These are phyloP conservation scores for Melanocharis versteri DNA, from an alignment of 2,113 vertebrate genomes.

Conservation along the genomic window DNA sequence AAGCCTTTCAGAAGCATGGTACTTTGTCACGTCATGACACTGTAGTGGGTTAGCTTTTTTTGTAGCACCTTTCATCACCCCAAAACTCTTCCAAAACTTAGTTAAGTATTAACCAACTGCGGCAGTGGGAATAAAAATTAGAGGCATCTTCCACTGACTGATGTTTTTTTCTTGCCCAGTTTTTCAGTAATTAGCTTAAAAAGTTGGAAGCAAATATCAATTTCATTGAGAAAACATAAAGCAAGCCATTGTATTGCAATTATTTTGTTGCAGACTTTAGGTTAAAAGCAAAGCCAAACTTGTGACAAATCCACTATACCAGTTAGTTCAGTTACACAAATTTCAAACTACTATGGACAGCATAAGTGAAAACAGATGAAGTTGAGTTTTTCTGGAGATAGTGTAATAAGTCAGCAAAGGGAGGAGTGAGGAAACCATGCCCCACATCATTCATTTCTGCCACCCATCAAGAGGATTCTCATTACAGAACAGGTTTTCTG, in stretches of 20 bases:
- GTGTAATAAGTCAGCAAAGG: background rate
- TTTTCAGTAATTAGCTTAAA: background rate
- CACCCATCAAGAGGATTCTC: background rate
- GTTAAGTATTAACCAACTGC: constrained; percentile 17
- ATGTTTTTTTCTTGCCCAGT: fast-evolving
- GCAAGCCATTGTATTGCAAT: background rate
- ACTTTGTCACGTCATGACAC: background rate
- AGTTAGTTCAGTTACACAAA: background rate
- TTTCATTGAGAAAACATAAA: background rate
- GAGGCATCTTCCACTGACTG: background rate
- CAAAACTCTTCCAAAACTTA: background rate
- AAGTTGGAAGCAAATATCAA: background rate
- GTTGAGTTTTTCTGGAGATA: background rate
- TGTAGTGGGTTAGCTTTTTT: background rate
- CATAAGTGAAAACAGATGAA: background rate
- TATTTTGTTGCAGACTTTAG: background rate
- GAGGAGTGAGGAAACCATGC: background rate
- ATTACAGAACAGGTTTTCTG: background rate
- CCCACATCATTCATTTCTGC: background rate
- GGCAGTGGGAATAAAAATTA: background rate
- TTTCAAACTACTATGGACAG: background rate
- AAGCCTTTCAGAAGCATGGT: background rate
- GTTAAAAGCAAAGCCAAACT: background rate
- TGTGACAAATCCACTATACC: background rate
- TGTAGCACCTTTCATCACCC: background rate